phyloP scores from a whole-genome alignment of 2,888 invertebrate species.

The Salticus scenicus region DNA sequence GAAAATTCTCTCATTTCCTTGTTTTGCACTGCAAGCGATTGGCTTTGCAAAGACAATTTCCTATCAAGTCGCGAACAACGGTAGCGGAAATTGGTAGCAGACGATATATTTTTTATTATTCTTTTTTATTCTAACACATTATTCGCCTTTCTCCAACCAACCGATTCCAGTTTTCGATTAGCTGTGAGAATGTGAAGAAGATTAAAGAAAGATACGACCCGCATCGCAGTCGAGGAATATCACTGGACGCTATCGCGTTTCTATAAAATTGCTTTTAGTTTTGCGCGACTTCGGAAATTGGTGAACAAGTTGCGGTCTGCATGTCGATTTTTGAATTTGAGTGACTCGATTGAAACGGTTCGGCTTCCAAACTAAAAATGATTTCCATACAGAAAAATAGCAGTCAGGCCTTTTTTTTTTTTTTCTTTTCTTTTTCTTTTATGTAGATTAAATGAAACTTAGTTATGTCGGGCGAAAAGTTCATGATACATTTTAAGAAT shows the following conservation, averaged over 20 bases:
- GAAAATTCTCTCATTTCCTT: constrained; percentile 61
- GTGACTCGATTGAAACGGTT: no score
- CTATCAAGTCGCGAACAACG: constrained; percentile 33
- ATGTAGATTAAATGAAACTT: no score
- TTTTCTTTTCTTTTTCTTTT: no score
- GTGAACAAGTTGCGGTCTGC: background rate
- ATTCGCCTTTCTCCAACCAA: constrained; percentile 23
- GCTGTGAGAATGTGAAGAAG: background rate
- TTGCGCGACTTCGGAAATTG: background rate
- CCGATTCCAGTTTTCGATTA: background rate
- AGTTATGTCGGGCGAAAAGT: no score
- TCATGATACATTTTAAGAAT: no score
- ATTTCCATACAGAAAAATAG: no score
- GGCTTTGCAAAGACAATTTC: constrained; percentile 57
- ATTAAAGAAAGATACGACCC: background rate
- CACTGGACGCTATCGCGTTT: background rate
- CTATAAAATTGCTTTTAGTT: background rate
- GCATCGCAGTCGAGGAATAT: background rate
- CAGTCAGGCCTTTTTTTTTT: no score
- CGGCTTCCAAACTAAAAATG: no score
- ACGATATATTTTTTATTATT: constrained; percentile 11
- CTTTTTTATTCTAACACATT: constrained; percentile 3
- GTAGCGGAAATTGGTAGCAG: constrained; percentile 53
- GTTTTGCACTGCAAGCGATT: constrained; percentile 21
- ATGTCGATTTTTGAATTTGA: no score